Evolutionary conservation across 2,113 vertebrate species (phyloP).

Genomic region (Prolemur simus): DNA sequence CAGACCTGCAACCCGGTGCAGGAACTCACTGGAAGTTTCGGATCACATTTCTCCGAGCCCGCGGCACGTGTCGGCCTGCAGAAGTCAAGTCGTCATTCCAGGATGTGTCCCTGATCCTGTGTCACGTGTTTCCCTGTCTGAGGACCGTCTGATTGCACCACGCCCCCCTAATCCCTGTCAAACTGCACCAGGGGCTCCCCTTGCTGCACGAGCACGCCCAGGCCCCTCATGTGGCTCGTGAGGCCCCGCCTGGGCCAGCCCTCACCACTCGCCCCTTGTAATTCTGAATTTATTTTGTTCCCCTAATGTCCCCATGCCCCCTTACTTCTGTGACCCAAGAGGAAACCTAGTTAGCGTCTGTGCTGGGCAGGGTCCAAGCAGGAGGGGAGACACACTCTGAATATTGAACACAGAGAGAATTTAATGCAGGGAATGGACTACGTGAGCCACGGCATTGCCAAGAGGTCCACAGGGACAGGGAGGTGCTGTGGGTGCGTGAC

Average conservation of each 20-base stretch:
- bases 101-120: not conserved
- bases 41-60: not conserved
- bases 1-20: not conserved
- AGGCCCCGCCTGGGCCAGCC: not conserved
- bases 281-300: not conserved
- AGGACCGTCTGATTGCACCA: rapidly evolving
- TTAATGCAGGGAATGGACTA: not conserved
- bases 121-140: rapidly evolving
- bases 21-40: not conserved
- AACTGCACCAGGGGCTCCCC: rapidly evolving
- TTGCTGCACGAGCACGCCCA: rapidly evolving
- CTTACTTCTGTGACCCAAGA: not conserved
- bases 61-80: not conserved
- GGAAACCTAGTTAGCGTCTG: not conserved
- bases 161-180: not conserved
- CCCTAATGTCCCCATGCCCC: not conserved
- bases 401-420: not conserved
- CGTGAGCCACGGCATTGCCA: not conserved
- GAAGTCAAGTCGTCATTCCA: not conserved
- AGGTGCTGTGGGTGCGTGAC: not conserved
- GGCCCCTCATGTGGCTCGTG: rapidly evolving
- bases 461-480: not conserved
- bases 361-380: not conserved
- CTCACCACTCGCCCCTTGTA: rapidly evolving
- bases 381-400: not conserved